Evolutionary conservation across 1,140 invertebrate genomes (phyloP).

Genomic region (Acromyrmex charruanus): DNA sequence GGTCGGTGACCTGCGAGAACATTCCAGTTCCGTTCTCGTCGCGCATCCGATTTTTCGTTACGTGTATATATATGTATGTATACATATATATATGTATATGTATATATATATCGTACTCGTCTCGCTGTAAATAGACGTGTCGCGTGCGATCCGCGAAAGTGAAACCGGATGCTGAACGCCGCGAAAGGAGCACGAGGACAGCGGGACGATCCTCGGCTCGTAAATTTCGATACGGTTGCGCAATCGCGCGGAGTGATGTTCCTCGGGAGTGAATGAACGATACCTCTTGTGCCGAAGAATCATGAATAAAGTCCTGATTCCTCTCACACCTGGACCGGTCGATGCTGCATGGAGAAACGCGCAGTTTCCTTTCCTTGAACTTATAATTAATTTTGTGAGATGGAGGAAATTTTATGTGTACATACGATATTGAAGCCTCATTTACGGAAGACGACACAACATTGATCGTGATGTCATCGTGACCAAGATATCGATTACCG

Average conservation of each 20-base stretch:
- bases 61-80: neutral
- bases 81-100: neutral
- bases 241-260: slow-evolving; percentile 19
- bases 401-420: slow-evolving; percentile 22
- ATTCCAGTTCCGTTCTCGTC: slow-evolving; percentile 2
- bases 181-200: neutral
- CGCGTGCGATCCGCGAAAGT: neutral
- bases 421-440: slow-evolving; percentile 45
- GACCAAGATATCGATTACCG: slow-evolving; percentile 58
- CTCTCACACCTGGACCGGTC: neutral
- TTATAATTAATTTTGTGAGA: slow-evolving; percentile 18
- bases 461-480: slow-evolving; percentile 45
- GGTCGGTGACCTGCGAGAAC: slow-evolving; percentile 38
- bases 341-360: slow-evolving; percentile 43
- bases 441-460: slow-evolving; percentile 30
- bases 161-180: neutral
- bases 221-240: slow-evolving; percentile 19
- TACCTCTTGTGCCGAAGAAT: neutral
- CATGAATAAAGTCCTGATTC: slow-evolving; percentile 9
- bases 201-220: slow-evolving; percentile 3
- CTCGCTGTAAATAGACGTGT: slow-evolving; percentile 63
- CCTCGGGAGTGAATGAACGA: slow-evolving; percentile 13
- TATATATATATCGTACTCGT: slow-evolving; percentile 13
- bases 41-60: slow-evolving; percentile 43
- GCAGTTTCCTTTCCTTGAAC: neutral